Conservation (phyloP, 1,140 invertebrate species). For the Temnothorax longispinosus region DNA sequence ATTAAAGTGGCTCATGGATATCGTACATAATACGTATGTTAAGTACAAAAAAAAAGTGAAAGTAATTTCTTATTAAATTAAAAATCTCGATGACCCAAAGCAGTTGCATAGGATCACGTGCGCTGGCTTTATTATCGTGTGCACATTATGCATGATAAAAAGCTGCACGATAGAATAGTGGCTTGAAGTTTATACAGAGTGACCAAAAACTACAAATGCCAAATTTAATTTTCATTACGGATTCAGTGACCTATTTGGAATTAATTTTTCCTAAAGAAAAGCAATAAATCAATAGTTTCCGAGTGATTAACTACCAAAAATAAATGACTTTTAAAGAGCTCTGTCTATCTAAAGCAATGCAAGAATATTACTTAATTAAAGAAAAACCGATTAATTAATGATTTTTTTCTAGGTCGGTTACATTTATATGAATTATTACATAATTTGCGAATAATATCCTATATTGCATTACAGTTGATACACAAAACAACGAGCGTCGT, state of each 20-base stretch:
- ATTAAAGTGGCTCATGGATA: neutral
- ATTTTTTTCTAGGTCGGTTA: neutral
- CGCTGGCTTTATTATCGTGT: neutral
- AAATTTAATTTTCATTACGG: neutral
- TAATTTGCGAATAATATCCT: neutral
- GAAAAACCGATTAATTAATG: neutral
- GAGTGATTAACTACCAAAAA: neutral
- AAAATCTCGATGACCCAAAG: constrained; percentile 13
- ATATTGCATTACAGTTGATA: neutral
- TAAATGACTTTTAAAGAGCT: constrained; percentile 12
- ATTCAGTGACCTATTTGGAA: neutral
- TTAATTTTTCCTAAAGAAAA: neutral
- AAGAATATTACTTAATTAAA: neutral
- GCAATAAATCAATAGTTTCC: neutral
- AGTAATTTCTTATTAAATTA: constrained; percentile 35
- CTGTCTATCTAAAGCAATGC: neutral
- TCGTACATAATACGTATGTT: constrained; percentile 2
- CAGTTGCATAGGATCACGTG: constrained; percentile 6
- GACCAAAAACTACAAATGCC: neutral
- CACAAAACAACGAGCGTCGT: neutral
- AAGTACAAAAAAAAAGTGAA: neutral
- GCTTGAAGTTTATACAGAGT: neutral
- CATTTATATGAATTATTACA: neutral
- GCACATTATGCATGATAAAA: constrained; percentile 4
- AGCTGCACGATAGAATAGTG: neutral